phyloP scores from a whole-genome alignment of 2,113 vertebrate genomes.

The Urocitellus parryii region DNA sequence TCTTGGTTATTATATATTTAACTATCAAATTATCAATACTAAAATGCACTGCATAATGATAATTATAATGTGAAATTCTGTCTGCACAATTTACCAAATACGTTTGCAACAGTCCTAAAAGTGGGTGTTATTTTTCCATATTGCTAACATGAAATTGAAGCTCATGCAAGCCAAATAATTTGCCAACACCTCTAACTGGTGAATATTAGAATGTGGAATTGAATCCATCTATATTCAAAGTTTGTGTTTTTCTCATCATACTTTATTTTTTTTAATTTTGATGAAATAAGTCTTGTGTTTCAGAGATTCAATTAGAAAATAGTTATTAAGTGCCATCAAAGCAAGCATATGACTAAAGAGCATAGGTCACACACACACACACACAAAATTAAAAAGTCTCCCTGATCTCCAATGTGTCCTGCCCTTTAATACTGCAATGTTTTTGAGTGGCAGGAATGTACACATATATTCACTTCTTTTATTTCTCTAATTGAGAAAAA shows the following conservation, averaged over 20 bases:
- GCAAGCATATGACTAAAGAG: background rate
- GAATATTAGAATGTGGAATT: background rate
- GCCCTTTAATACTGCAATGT: background rate
- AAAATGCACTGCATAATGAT: background rate
- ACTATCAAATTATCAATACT: background rate
- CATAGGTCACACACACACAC: background rate
- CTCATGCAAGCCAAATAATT: background rate
- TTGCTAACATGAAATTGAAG: background rate
- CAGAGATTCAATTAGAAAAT: background rate
- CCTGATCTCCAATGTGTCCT: background rate
- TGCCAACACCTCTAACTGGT: background rate
- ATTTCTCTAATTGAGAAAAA: background rate
- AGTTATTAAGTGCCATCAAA: background rate
- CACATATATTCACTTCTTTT: background rate
- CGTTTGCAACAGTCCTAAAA: background rate
- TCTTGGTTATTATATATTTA: background rate
- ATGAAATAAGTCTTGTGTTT: background rate
- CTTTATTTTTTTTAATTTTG: background rate
- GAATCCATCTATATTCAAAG: background rate
- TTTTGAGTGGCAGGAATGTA: background rate
- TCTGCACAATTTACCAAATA: background rate
- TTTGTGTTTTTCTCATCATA: background rate
- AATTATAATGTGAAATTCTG: background rate
- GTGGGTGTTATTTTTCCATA: background rate
- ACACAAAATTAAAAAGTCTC: background rate